These are phyloP conservation scores for Boloria selene DNA, from an alignment of 2,888 invertebrate species.

Conservation along the genomic window DNA sequence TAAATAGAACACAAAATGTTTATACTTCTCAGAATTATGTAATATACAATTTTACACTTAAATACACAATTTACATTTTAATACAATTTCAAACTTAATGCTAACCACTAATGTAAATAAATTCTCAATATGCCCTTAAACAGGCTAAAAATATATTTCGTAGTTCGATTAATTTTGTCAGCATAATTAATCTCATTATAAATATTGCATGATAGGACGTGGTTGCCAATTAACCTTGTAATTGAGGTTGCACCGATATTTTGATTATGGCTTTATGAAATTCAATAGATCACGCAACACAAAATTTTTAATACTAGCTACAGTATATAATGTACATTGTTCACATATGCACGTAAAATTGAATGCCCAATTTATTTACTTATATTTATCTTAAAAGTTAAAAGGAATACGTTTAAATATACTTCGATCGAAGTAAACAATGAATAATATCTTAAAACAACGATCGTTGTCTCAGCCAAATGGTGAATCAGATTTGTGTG, in stretches of 20 bases:
- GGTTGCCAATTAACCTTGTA: constrained; percentile 29
- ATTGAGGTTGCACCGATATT: constrained; percentile 20
- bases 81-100: constrained; percentile 1
- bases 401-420: background rate
- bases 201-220: constrained; percentile 32
- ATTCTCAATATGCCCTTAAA: constrained; percentile 6
- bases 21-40: background rate
- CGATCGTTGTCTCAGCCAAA: constrained; percentile 10
- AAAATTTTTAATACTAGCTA: too few species aligned
- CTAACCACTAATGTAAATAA: constrained; percentile 16
- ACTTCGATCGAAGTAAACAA: background rate
- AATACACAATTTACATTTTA: constrained; percentile 2
- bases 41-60: constrained; percentile 2
- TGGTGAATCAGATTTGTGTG: constrained; percentile 23
- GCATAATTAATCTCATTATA: constrained; percentile 25
- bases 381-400: too few species aligned
- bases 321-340: too few species aligned
- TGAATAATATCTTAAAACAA: background rate
- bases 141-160: constrained; percentile 23
- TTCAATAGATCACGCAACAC: constrained; percentile 1
- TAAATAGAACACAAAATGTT: background rate
- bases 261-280: constrained; percentile 12
- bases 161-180: constrained; percentile 19
- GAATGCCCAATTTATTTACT: too few species aligned
- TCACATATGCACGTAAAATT: too few species aligned